Percentiles rank a stretch among this genome's conserved stretches.
These are phyloP conservation scores for Morelia viridis DNA, from an alignment of 2,797 vertebrate genomes.

Conservation along the genomic window DNA sequence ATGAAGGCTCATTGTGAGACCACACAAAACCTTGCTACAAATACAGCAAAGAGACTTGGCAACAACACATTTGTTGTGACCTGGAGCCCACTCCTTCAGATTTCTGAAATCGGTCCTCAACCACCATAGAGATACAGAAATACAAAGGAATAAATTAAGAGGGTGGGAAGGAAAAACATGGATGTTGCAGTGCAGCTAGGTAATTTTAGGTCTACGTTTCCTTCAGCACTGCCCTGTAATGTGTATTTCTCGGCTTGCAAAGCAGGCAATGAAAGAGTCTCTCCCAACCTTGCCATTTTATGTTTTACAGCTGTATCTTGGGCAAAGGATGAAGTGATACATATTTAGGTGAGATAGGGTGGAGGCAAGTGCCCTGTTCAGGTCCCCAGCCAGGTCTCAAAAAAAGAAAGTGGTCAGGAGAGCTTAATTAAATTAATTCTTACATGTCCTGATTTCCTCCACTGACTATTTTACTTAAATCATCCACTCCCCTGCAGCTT, in stretches of 20 bases:
- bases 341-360: background rate
- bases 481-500: background rate
- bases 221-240: background rate
- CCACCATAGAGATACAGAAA: background rate
- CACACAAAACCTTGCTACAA: background rate
- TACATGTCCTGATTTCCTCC: background rate
- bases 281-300: background rate
- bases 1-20: background rate
- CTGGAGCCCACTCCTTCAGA: too few species aligned
- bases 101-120: background rate
- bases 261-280: background rate
- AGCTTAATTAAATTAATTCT: background rate
- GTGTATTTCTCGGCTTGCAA: background rate
- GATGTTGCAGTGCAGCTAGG: background rate
- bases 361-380: background rate
- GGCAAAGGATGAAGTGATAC: background rate
- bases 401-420: background rate
- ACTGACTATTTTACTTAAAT: background rate
- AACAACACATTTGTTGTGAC: background rate
- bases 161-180: background rate
- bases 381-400: background rate
- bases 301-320: background rate
- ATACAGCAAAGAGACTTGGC: background rate
- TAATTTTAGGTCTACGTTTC: background rate
- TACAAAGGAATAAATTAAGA: background rate